Evolutionary conservation across 2,113 vertebrate genomes (phyloP).

Genomic region (Athene cunicularia): DNA sequence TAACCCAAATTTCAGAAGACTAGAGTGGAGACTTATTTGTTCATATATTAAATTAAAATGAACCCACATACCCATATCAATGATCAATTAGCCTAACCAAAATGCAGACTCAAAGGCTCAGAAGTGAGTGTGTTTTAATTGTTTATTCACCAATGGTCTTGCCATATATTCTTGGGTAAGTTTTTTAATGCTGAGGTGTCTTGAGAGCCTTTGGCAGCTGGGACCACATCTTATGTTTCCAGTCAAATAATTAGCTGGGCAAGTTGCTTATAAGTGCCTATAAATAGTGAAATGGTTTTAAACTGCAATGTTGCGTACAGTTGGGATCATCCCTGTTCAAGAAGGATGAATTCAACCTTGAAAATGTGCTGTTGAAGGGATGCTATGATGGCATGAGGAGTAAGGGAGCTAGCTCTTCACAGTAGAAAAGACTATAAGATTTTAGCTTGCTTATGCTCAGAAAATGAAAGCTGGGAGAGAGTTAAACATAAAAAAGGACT

Average conservation of each 20-base stretch:
- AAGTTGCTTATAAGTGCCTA: neutral
- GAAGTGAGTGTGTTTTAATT: neutral
- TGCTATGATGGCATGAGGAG: neutral
- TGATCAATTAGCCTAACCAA: neutral
- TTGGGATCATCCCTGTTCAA: neutral
- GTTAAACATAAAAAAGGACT: neutral
- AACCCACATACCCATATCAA: neutral
- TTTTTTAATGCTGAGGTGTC: neutral
- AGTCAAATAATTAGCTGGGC: neutral
- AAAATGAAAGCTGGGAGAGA: neutral
- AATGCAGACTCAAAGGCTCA: neutral
- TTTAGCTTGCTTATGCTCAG: neutral
- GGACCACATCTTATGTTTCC: neutral
- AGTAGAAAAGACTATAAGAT: neutral
- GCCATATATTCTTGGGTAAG: neutral
- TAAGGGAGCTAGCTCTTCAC: neutral
- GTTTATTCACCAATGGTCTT: neutral
- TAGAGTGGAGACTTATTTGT: neutral
- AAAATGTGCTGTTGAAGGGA: neutral
- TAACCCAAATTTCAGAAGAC: neutral
- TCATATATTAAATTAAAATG: neutral
- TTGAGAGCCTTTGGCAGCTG: neutral
- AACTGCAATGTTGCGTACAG: neutral
- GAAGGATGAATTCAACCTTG: neutral
- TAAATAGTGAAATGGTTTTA: neutral